Evolutionary conservation across 2,797 vertebrate genomes (phyloP).

Genomic region (Psittacula derbiana): DNA sequence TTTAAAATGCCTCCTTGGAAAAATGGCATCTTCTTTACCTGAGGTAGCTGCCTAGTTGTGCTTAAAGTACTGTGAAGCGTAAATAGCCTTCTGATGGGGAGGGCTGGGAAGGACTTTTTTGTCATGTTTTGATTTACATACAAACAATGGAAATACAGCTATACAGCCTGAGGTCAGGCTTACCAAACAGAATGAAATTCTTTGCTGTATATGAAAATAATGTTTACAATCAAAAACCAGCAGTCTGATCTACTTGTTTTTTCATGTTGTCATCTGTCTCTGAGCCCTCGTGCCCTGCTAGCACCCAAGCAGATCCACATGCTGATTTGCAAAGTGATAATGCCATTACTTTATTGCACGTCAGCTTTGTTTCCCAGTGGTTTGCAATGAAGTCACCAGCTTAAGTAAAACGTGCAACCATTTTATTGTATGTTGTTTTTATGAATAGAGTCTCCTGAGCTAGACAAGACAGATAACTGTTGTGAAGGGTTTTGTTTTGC

Average conservation of each 20-base stretch:
- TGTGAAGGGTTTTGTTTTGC: not conserved
- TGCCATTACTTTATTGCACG: constrained; percentile 61
- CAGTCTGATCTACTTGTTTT: constrained; percentile 55
- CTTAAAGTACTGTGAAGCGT: constrained; percentile 70
- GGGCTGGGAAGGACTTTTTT: not conserved
- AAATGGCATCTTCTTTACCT: constrained; percentile 57
- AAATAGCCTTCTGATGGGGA: constrained; percentile 23
- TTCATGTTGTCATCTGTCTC: constrained; percentile 61
- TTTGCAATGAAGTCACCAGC: constrained; percentile 54
- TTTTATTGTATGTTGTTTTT: constrained; percentile 29
- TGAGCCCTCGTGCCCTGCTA: constrained; percentile 50
- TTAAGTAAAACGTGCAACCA: constrained; percentile 58
- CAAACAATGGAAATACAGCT: constrained; percentile 53
- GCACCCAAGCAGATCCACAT: constrained; percentile 71
- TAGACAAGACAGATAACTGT: constrained; percentile 31
- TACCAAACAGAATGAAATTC: constrained; percentile 58
- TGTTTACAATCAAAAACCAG: constrained; percentile 66
- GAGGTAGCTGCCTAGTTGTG: constrained; percentile 69
- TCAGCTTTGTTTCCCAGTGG: constrained; percentile 66
- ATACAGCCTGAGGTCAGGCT: constrained; percentile 43
- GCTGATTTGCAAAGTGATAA: constrained; percentile 75
- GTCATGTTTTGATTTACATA: constrained; percentile 54
- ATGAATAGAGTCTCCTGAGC: constrained; percentile 56
- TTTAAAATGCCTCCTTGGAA: constrained; percentile 44
- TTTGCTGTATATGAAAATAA: constrained; percentile 52